These are phyloP conservation scores for Zaprionus kolodkinae DNA, from an alignment of 1,140 invertebrate species.

Conservation along the genomic window DNA sequence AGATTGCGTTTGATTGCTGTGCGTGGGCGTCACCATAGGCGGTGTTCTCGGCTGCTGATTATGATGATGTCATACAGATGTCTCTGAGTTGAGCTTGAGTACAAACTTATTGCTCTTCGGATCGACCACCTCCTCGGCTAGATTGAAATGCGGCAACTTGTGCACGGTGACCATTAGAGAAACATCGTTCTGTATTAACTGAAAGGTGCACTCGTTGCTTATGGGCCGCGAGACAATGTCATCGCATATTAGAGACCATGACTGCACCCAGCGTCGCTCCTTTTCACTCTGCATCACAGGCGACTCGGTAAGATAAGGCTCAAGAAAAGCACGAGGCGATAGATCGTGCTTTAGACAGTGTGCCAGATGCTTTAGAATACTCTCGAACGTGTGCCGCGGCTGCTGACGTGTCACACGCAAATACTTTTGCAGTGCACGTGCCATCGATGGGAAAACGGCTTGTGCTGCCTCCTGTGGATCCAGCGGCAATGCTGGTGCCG, in stretches of 20 bases:
- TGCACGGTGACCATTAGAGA: slow-evolving; percentile 94
- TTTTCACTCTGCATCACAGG: slow-evolving; percentile 93
- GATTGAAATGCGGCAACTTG: slow-evolving; percentile 95
- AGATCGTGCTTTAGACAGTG: slow-evolving; percentile 96
- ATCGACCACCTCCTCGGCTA: slow-evolving; percentile 97
- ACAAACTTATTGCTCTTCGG: slow-evolving; percentile 97
- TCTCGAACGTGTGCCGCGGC: slow-evolving; percentile 96
- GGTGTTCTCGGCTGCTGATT: slow-evolving; percentile 39
- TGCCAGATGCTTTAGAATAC: slow-evolving; percentile 93
- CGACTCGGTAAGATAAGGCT: slow-evolving; percentile 92
- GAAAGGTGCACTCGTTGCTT: slow-evolving; percentile 92
- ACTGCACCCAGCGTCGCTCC: slow-evolving; percentile 90
- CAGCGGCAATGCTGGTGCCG: slow-evolving; percentile 89
- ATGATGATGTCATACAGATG: slow-evolving; percentile 92
- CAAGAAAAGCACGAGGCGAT: slow-evolving; percentile 96
- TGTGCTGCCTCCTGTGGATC: slow-evolving; percentile 98
- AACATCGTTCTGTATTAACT: slow-evolving; percentile 96
- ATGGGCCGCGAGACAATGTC: slow-evolving; percentile 94
- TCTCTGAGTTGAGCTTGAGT: slow-evolving; percentile 96
- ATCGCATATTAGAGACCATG: slow-evolving; percentile 97
- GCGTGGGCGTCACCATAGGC: slow-evolving; percentile 70
- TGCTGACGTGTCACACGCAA: slow-evolving; percentile 97
- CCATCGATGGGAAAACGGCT: slow-evolving; percentile 98
- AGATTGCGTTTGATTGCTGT: slow-evolving; percentile 80
- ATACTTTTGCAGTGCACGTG: slow-evolving; percentile 97